Evolutionary conservation across 2,113 vertebrate species (phyloP).

Genomic region (Donacobius atricapilla): DNA sequence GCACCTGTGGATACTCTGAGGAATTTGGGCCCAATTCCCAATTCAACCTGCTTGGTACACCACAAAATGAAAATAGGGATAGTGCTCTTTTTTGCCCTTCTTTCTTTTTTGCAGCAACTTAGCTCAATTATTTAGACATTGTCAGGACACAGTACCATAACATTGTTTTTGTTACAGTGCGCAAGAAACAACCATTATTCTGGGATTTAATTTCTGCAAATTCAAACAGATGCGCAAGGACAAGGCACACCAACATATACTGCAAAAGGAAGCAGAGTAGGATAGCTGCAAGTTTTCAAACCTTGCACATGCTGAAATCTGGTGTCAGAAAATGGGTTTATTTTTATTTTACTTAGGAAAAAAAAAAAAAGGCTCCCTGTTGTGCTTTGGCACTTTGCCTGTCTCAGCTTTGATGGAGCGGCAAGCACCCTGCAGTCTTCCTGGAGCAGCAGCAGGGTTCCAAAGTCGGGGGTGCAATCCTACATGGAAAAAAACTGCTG

Average conservation of each 20-base stretch:
- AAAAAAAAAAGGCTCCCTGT: not conserved
- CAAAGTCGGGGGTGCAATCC: not conserved
- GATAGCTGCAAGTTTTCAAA: not conserved
- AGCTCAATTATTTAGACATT: not conserved
- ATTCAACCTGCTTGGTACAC: not conserved
- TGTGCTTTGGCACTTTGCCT: not conserved
- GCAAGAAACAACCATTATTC: not conserved
- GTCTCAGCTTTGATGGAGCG: not conserved
- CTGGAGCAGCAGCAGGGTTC: not conserved
- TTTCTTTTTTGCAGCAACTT: not conserved
- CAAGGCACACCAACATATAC: not conserved
- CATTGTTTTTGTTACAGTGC: not conserved
- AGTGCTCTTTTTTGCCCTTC: not conserved
- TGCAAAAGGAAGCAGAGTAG: not conserved
- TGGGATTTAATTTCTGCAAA: not conserved
- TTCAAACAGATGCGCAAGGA: not conserved
- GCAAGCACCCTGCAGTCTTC: not conserved
- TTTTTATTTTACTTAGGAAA: conserved; percentile 34
- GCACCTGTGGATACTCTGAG: not conserved
- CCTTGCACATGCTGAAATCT: not conserved
- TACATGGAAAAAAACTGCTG: not conserved
- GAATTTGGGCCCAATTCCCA: not conserved
- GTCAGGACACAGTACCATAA: not conserved
- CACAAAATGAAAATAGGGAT: not conserved
- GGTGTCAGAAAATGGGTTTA: not conserved